These are phyloP conservation scores for Idris sp. DNA, from an alignment of 1,140 invertebrate species.

Conservation along the genomic window DNA sequence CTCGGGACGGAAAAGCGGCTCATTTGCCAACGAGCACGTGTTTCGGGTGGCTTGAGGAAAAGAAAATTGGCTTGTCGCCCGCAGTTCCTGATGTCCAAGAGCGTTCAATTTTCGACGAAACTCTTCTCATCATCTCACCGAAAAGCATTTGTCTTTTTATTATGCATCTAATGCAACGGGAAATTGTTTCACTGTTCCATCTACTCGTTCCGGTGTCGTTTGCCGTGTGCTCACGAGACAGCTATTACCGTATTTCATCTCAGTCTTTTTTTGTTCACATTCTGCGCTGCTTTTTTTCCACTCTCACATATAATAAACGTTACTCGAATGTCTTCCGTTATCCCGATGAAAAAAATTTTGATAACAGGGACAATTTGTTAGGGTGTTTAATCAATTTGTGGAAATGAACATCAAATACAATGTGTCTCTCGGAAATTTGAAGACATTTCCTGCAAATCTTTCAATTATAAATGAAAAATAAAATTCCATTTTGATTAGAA, in stretches of 20 bases:
- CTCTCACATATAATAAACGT: slow-evolving; percentile 48
- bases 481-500: too few relatives aligned
- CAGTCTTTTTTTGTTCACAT: slow-evolving; percentile 40
- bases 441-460: too few relatives aligned
- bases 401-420: slow-evolving; percentile 29
- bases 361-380: slow-evolving; percentile 44
- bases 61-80: slow-evolving; percentile 72
- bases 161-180: slow-evolving; percentile 66
- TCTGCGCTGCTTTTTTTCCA: slow-evolving; percentile 38
- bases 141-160: slow-evolving; percentile 69
- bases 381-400: slow-evolving; percentile 15
- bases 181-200: slow-evolving; percentile 66
- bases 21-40: slow-evolving; percentile 50
- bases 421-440: too few relatives aligned
- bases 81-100: slow-evolving; percentile 49
- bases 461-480: too few relatives aligned
- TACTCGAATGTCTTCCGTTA: slow-evolving; percentile 31
- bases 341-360: slow-evolving; percentile 29
- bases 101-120: slow-evolving; percentile 53
- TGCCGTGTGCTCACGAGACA: slow-evolving; percentile 44
- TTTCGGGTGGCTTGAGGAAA: slow-evolving; percentile 63
- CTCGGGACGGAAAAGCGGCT: slow-evolving; percentile 33
- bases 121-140: slow-evolving; percentile 52
- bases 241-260: slow-evolving; percentile 58
- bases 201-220: slow-evolving; percentile 30